Base-by-base conservation (phyloP, 2,113 vertebrate species). In the Myotis brandtii region DNA sequence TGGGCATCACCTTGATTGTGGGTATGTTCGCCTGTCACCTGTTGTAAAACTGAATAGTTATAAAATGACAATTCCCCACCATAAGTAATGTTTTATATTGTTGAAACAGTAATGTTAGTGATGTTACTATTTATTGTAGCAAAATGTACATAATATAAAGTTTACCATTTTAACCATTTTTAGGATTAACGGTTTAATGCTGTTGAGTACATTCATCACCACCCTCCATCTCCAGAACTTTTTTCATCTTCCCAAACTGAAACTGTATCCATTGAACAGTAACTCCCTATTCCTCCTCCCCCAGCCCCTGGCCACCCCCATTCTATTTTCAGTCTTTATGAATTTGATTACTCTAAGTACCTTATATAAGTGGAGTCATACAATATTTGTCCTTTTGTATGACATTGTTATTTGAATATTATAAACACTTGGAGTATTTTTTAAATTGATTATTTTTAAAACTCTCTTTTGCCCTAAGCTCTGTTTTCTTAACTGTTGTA, bases 1-100 rank as follows among this genome's bases (percentile, higher is more conserved):
- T 99, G 98, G 99, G 99, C 46, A 98, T 99, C 96, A 99, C 98
- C 0, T 95, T 99, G 56, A 99, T 99, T 10, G 98, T 99, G 93
- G 99, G 99, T 99, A 99, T 0, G 98, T 98, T 59, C 9, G 0
- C 40, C 5, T 1, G 43, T 1, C 30, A 27, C 80, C 25, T 2
- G 9, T 80, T 50, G 12, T 30, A 30, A 64, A 89, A 66, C 13
- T 8, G 10, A 4, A 2, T 1, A 30, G 3, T 18, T 92, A 52
- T 20, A 34, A 20, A 48, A 43, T 69, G 52, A 18, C 82, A 3
- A 27, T 90, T 95, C 54, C n/a, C 21, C 0, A 0, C 12, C 16
- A 16, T 12, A 14, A 43, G 20, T 9, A 0, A 43, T 3, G 27
- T n/a, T 48, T 59, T 46, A 2, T 37, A 11, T 27, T 8, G 21